Evolutionary conservation across 2,113 vertebrate species (phyloP), one percentile per base, ranked within the genome.

Genomic region (Eonycteris spelaea): DNA sequence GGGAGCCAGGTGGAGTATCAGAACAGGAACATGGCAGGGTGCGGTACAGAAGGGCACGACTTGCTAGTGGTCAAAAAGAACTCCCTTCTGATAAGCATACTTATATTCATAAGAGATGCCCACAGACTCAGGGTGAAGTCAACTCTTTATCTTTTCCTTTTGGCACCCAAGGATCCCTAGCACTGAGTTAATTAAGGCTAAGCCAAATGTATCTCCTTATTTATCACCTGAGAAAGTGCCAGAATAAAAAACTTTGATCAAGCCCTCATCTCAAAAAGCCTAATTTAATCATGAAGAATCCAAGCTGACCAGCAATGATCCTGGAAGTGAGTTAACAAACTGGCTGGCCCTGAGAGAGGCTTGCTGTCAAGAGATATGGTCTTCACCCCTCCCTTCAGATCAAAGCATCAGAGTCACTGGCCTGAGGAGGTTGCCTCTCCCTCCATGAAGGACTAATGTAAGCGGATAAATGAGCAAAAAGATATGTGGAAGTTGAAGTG

Each of bases 401-500:
- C 22, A 40, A 57, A 40, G 30, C 16, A 30, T 38, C 24, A 83
- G 53, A 83, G 63, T 18, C 15, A 45, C 33, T 2, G 26, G 18
- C 8, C 57, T 22, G 2, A 70, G 18, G 48, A 70, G 38, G 14
- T 26, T 43, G 3, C 40, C n/a, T 61, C 57, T 38, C 73, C 16
- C 51, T 43, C 57, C 13, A 18, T 6, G 13, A 5, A 59, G 14
- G 16, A 82, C 19, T 33, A 35, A n/a, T 19, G 2, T 30, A 15
- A 8, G 43, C 24, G 63, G 3, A 26, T 2, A 68, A 48, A 9
- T 5, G 33, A 93, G 12, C 15, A n/a, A 4, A 10, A 74, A 21
- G 10, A 7, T 11, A 1, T 38, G 9, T 35, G 15, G 30, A 2
- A 7, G 11, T 45, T 21, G 19, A 38, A 6, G 10, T 3, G 16